These are phyloP conservation scores for Lasioglossum marginatum DNA, from an alignment of 2,888 invertebrate genomes.

Conservation along the genomic window DNA sequence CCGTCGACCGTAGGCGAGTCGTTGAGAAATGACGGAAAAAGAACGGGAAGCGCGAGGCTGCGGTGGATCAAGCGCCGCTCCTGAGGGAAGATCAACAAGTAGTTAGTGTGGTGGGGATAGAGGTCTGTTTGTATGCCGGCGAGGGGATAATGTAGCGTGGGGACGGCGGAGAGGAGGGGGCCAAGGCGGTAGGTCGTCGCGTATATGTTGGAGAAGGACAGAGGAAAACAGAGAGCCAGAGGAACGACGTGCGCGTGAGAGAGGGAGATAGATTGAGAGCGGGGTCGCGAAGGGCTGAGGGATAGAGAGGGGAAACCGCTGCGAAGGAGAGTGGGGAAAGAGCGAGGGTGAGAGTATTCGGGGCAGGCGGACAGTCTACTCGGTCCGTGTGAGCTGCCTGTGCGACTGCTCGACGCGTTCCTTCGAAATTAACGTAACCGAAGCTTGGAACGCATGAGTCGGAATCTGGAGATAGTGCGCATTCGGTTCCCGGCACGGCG, in stretches of 20 bases:
- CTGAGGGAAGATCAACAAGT: constrained; percentile 77
- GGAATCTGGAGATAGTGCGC: no score
- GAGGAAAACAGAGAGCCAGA: neutral
- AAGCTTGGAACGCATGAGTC: no score
- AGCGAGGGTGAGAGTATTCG: constrained; percentile 36
- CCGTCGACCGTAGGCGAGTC: neutral
- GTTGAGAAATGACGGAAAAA: neutral
- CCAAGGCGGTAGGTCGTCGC: constrained; percentile 12
- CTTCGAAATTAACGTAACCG: no score
- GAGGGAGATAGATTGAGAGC: neutral
- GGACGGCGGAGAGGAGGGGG: constrained; percentile 27
- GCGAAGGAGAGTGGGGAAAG: constrained; percentile 28
- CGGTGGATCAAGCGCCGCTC: constrained; percentile 45
- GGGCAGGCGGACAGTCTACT: constrained; percentile 32
- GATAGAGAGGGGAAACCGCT: neutral
- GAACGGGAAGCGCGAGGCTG: constrained; percentile 14
- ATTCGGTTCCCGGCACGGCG: no score
- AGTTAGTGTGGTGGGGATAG: constrained; percentile 64
- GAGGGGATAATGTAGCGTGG: constrained; percentile 50
- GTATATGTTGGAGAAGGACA: constrained; percentile 4
- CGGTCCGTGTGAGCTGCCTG: no score
- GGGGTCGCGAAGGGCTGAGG: neutral
- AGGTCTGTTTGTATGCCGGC: constrained; percentile 67
- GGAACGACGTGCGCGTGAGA: neutral
- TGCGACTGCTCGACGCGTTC: no score